phyloP scores from a whole-genome alignment of 30 jellyfish, hydroid and myxozoan genomes.

The Hydra vulgaris region DNA sequence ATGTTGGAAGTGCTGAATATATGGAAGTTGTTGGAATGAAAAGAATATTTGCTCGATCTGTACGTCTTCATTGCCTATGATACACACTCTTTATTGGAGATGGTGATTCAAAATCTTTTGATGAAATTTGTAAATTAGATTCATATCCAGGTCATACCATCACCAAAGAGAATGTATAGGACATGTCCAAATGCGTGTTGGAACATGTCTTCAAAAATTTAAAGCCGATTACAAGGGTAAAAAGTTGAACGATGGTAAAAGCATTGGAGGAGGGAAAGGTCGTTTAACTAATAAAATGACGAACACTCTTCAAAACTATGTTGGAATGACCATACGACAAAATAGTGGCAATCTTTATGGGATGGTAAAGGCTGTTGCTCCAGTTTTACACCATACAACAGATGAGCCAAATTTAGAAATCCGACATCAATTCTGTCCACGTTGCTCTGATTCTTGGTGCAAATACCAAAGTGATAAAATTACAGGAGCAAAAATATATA shows the following conservation, averaged over 20 bases:
- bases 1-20: slow-evolving; percentile 27
- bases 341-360: slow-evolving; percentile 28
- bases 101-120: slow-evolving; percentile 29
- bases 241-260: slow-evolving; percentile 30
- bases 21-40: slow-evolving; percentile 41
- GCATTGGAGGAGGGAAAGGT: slow-evolving; percentile 44
- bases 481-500: slow-evolving; percentile 28
- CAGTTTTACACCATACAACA: slow-evolving; percentile 29
- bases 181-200: slow-evolving; percentile 52
- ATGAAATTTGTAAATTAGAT: slow-evolving; percentile 10
- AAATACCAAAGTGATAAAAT: slow-evolving; percentile 36
- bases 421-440: slow-evolving; percentile 32
- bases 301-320: slow-evolving; percentile 29
- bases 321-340: slow-evolving; percentile 52
- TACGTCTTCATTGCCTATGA: slow-evolving; percentile 7
- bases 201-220: slow-evolving; percentile 30
- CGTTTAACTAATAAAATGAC: slow-evolving; percentile 30
- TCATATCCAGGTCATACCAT: slow-evolving; percentile 33
- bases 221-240: not conserved
- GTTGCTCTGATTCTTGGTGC: slow-evolving; percentile 33
- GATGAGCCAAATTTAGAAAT: slow-evolving; percentile 12
- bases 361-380: slow-evolving; percentile 38
- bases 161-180: slow-evolving; percentile 31
- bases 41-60: slow-evolving; percentile 24
- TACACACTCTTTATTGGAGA: slow-evolving; percentile 28